Base-by-base conservation (phyloP, 2,888 invertebrate species). In the Agelastica alni region DNA sequence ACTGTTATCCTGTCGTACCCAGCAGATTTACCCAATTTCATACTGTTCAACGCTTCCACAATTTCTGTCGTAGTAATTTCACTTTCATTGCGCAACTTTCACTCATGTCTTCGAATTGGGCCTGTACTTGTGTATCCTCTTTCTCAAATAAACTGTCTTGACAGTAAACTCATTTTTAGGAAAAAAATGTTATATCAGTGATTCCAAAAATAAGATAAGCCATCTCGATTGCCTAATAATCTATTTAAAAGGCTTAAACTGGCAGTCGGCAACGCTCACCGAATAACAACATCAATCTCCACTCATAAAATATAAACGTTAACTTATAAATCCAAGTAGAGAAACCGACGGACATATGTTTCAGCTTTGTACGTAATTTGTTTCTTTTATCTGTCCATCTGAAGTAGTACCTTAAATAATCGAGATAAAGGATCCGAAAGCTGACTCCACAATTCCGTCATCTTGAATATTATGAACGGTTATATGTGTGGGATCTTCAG, bases 361-460 rank as follows among this genome's bases (percentile, higher is more conserved):
- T 43, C 49, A 34, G 16, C 41, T 16, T 41, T 41, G 32, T 49
- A 32, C 46, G 60, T 60, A 60, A 61, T 64, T 62, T 64, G 58
- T 63, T 59, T 60, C 39, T 39, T 39, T 65, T 64, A 65, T 65
- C 65, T 56, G 42, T 30, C 32, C 28, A 65, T 65, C 65, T 61
- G 60, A 64, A 59, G 60, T 47, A 62, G 59, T 58, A 61, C 61
- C 57, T 63, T 64, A 65, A 65, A 65, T 65, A 64, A 65, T 60
- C 51, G 30, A 62, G 65, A 65, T 65, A 65, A 58, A 61, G 48
- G 55, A 63, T 63, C 36, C 44, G 60, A 46, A 51, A 52, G 52
- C 44, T 53, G 59, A 52, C 60, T 52, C 59, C 56, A 63, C 54
- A 61, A 61, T 62, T 46, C 60, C 60, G 60, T 63, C 65, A 63